Evolutionary conservation across 2,888 invertebrate species (phyloP), one percentile per base, ranked within the genome.

Genomic region (Yponomeuta malinellus): DNA sequence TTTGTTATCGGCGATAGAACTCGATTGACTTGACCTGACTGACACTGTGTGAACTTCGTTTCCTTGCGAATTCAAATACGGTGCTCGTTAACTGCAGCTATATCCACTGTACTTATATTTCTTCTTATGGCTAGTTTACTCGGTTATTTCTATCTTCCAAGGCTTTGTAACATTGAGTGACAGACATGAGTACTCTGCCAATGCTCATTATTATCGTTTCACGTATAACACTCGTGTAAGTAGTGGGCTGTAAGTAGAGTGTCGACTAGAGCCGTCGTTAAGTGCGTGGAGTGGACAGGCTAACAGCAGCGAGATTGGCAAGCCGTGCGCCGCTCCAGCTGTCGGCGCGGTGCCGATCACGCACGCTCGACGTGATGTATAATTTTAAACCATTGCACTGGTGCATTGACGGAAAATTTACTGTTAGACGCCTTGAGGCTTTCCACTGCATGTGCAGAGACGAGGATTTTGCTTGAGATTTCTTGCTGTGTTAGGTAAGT

Each of bases 1-100:
- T 86, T 89, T 89, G 89, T 88, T 86, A 82, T 85, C 78, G 85
- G 76, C 82, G 81, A 85, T 85, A 84, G 83, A 83, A 73, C 73
- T 76, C 78, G 80, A 83, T 81, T 79, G 83, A 83, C 79, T 76
- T 76, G 75, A 74, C 75, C 77, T 76, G 78, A 78, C 77, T 77
- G 78, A 78, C 79, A 80, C 78, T 82, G 78, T 78, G 80, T 76
- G 78, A 83, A 77, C 77, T 74, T 75, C 74, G 74, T 63, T 59
- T 59, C 1, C 52, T 59, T 59, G 70, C 15, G 5, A 59, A 59
- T 59, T 59, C 15, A 15, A 59, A 15, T 59, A 59, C 15, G 52
- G 52, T 5, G 12, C 52, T 59, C 5, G 52, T 59, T 15, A 59
- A 59, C 52, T 59, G 52, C 15, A 59, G 52, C 52, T 59, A 15